Evolutionary conservation across 2,888 invertebrate genomes (phyloP).

Genomic region (Watsonalla cultraria): DNA sequence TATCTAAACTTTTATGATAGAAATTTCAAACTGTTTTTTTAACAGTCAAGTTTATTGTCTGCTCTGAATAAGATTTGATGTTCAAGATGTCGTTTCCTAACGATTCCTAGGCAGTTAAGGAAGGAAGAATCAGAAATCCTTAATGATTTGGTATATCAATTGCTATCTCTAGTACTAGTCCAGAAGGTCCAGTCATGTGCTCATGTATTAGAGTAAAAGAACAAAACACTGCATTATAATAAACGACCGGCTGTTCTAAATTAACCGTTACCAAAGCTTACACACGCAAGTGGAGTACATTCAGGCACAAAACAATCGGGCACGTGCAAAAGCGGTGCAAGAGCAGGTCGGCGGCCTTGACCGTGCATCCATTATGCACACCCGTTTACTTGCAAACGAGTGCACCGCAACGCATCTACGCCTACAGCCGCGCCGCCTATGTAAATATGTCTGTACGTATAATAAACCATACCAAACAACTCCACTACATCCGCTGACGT

Average conservation of each 20-base stretch:
- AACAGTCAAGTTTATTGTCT: too few species aligned
- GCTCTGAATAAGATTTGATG: too few species aligned
- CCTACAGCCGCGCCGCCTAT: conserved; percentile 33
- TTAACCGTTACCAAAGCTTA: conserved; percentile 33
- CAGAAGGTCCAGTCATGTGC: too few species aligned
- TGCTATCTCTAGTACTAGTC: too few species aligned
- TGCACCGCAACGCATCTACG: conserved; percentile 63
- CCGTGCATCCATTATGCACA: conserved; percentile 74
- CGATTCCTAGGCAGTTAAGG: too few species aligned
- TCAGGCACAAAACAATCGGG: conserved; percentile 58
- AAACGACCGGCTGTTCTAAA: conserved; percentile 13
- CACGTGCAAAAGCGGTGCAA: conserved; percentile 62
- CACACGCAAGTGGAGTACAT: conserved; percentile 25
- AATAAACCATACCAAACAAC: conserved; percentile 30
- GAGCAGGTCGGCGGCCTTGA: conserved; percentile 63
- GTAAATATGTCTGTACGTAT: conserved; percentile 29
- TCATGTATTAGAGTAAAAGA: too few species aligned
- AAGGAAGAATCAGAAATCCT: too few species aligned
- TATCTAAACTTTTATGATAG: not conserved
- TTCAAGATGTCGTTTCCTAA: too few species aligned
- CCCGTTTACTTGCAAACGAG: conserved; percentile 72
- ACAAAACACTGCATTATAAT: not conserved
- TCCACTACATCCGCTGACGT: conserved; percentile 13
- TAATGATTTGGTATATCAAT: too few species aligned
- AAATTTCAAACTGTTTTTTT: too few species aligned